These are phyloP conservation scores for Antheraea mylitta DNA, from an alignment of 1,140 invertebrate species.

Conservation along the genomic window DNA sequence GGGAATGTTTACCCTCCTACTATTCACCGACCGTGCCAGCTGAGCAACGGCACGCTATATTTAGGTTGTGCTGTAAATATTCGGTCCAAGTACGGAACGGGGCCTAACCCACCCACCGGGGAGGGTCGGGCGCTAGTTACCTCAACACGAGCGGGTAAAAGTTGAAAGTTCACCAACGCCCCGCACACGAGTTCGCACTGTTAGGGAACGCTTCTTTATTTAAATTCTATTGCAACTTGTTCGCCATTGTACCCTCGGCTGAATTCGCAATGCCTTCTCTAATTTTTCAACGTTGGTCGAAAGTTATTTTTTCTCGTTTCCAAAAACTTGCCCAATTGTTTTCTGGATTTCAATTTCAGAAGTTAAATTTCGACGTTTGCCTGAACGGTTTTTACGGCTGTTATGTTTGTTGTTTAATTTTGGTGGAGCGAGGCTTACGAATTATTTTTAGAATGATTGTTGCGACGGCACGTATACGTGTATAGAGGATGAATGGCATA, in stretches of 20 bases:
- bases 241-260: constrained; percentile 55
- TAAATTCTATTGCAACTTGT: constrained; percentile 72
- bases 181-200: constrained; percentile 63
- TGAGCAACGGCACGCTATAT: constrained; percentile 75
- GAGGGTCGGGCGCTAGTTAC: constrained; percentile 28
- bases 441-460: constrained; percentile 34
- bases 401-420: constrained; percentile 42
- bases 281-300: constrained; percentile 52
- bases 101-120: constrained; percentile 26
- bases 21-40: constrained; percentile 59
- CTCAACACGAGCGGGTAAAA: constrained; percentile 66
- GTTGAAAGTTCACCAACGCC: constrained; percentile 75
- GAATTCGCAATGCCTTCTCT: constrained; percentile 57
- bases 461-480: not conserved
- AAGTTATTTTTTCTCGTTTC: constrained; percentile 27
- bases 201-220: constrained; percentile 73
- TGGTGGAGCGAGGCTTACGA: constrained; percentile 36
- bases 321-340: constrained; percentile 37
- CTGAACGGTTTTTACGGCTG: constrained; percentile 38
- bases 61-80: constrained; percentile 77
- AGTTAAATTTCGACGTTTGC: constrained; percentile 33
- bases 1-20: constrained; percentile 64
- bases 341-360: constrained; percentile 34
- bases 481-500: not conserved
- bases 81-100: constrained; percentile 72